Evolutionary conservation across 2,888 invertebrate species (phyloP), one percentile per base, ranked within the genome.

Genomic region (Gastracanthus pulcherrimus): DNA sequence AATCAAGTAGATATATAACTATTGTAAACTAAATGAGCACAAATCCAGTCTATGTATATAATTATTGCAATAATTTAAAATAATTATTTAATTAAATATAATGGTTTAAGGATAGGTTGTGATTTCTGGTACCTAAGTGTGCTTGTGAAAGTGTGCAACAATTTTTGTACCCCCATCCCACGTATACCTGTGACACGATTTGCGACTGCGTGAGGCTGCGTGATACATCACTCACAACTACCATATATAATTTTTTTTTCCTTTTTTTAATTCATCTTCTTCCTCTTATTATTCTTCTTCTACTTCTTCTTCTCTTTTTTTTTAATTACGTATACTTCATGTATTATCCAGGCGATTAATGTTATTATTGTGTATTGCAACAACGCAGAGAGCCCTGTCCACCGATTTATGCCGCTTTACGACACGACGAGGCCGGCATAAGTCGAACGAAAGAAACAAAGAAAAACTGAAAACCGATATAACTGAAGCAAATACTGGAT

Each of bases 401-500:
- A 70, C 26, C 36, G 62, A 62, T 69, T 80, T 80, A 48, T 70
- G 19, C 69, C 5, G 3, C 67, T 38, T 34, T 45, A 23, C n/a
- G n/a, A n/a, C n/a, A n/a, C n/a, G n/a, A 31, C 34, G 16, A 26
- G n/a, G 38, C n/a, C n/a, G n/a, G 62, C 38, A 69, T 62, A 70
- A 80, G 74, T 80, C 64, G 11, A 23, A 0, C 6, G 31, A 29
- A 64, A n/a, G n/a, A n/a, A n/a, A n/a, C n/a, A n/a, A n/a, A n/a
- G n/a, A n/a, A n/a, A n/a, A n/a, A n/a, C 51, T 26, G 13, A 72
- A 70, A 66, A 69, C 38, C 45, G 83, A 83, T 83, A 83, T 83
- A 83, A 83, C 83, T 83, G 83, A 71, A 83, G 83, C 83, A 83
- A 83, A 83, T 83, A 83, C 58, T 83, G 83, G 83, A 83, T 83